Evolutionary conservation across 1,140 invertebrate genomes (phyloP), one percentile per base, ranked within the genome.

Genomic region (Cephus cinctus): DNA sequence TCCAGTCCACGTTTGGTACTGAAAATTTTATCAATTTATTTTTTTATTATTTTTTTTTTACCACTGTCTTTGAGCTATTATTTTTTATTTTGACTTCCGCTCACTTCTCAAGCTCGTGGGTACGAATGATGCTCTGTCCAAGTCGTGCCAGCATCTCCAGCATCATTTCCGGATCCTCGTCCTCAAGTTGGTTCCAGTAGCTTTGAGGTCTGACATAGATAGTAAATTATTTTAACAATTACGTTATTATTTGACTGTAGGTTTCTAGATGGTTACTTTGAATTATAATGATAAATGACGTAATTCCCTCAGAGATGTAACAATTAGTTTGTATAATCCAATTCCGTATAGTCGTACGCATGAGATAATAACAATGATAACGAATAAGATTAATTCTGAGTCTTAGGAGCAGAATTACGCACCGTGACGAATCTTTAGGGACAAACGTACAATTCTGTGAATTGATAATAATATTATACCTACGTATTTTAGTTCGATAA

Each of bases 1-100:
- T 91, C 89, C 34, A 91, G 73, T 25, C 86, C 88, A 2, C 89
- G 84, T 73, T 92, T 92, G 31, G 83, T 81, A 67, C 88, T 92
- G 78, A 6, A 79, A 79, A 44, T 8, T 27, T 1, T 27, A 6
- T n/a, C n/a, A 8, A 1, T 8, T 27, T 27, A 27, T 1, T 27
- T 27, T 27, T 27, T 27, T 27, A 25, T 8, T 25, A 4, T 36
- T 34, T 35, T 8, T 36, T 35, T 34, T 50, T 15, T 32, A 19
- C 19, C 12, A 41, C 16, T 3, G 11, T 30, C 9, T 9, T 6
- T 15, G 6, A 23, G 12, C 22, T 42, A n/a, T 15, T 25, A 16
- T 35, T 35, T 6, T 27, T 30, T 36, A 38, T 47, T 31, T 18
- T 38, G 19, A 25, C 6, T 43, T 31, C 15, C 11, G 72, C 77